These are phyloP conservation scores for Spea multiplicata DNA, from an alignment of 2,113 vertebrate species.

Conservation along the genomic window DNA sequence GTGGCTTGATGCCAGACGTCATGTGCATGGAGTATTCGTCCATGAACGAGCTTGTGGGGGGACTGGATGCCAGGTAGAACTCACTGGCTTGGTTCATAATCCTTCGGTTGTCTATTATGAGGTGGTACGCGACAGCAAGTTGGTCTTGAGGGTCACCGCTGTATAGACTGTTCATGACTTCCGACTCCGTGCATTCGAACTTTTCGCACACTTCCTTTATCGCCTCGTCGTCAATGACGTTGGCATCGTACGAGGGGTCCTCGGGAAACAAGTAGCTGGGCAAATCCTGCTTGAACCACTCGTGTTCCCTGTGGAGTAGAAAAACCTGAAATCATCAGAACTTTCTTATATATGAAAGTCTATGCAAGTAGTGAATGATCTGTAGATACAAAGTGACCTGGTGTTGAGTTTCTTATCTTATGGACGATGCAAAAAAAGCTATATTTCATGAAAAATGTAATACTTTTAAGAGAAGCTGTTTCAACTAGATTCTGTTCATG, in stretches of 20 bases:
- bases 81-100: constrained; percentile 99
- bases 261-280: constrained; percentile 95
- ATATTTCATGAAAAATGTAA: no score
- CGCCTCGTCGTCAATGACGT: constrained; percentile 89
- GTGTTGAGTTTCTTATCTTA: no score
- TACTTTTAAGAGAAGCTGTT: no score
- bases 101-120: constrained; percentile 94
- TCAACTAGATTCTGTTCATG: no score
- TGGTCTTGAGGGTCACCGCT: constrained; percentile 97
- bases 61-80: constrained; percentile 97
- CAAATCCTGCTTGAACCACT: constrained; percentile 97
- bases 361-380: no score
- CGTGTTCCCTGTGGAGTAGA: constrained; percentile 79
- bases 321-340: not conserved
- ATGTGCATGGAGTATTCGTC: constrained; percentile 85
- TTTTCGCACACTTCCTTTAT: constrained; percentile 95
- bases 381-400: no score
- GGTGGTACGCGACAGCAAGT: constrained; percentile 92
- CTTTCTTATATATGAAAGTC: not conserved
- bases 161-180: constrained; percentile 91
- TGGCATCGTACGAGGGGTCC: constrained; percentile 90
- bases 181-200: constrained; percentile 90
- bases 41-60: constrained; percentile 91
- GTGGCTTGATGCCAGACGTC: constrained; percentile 88
- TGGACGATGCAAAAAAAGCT: no score